These are phyloP conservation scores for Kryptopterus vitreolus DNA, from an alignment of 2,797 vertebrate species.

Conservation along the genomic window DNA sequence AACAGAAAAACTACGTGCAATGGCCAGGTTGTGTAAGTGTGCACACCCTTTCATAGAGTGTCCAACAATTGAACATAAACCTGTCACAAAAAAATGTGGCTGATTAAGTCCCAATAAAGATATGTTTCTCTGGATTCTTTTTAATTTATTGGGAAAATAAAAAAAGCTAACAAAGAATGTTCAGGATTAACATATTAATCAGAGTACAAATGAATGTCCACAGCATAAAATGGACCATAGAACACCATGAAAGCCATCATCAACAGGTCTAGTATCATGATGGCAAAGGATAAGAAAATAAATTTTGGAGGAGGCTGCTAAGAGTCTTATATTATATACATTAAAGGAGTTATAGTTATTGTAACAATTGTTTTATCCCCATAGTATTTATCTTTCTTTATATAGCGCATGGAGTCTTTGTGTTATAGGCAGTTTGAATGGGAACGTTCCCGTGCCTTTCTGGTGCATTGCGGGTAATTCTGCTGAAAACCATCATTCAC, in stretches of 20 bases:
- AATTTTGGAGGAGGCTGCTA: neutral
- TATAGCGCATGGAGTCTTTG: slow-evolving; percentile 2
- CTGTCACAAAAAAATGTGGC: neutral
- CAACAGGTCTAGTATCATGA: neutral
- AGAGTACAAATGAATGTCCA: neutral
- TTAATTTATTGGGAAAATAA: neutral
- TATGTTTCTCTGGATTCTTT: neutral
- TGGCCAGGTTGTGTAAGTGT: neutral
- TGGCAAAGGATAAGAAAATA: neutral
- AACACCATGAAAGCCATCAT: neutral
- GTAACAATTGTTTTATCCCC: neutral
- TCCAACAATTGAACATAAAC: neutral
- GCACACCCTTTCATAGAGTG: neutral
- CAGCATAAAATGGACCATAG: neutral
- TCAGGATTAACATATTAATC: too few relatives aligned
- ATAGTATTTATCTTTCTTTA: neutral
- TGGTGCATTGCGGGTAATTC: slow-evolving; percentile 24
- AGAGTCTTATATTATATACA: neutral
- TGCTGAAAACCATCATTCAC: slow-evolving; percentile 43
- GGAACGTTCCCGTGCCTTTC: neutral
- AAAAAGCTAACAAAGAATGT: too few relatives aligned
- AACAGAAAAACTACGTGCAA: neutral
- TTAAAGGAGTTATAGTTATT: neutral
- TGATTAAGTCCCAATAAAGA: neutral
- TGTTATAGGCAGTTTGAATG: slow-evolving; percentile 1